These are phyloP conservation scores for Forficula auricularia DNA, from an alignment of 1,140 invertebrate species.

Conservation along the genomic window DNA sequence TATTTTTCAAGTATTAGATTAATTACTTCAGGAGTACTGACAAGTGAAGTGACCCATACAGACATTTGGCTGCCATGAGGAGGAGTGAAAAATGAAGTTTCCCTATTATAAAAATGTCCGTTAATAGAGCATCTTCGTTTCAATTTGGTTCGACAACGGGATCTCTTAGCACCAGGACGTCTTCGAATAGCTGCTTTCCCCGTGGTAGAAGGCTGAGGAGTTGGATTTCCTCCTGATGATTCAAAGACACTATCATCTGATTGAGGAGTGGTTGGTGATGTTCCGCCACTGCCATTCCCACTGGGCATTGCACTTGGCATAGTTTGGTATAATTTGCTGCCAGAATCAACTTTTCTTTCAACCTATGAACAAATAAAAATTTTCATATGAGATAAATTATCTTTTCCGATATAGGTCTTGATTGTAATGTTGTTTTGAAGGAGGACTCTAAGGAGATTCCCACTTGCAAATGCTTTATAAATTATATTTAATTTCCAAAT, in stretches of 20 bases:
- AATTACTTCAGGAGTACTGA: slow-evolving; percentile 64
- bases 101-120: slow-evolving; percentile 73
- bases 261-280: slow-evolving; percentile 1
- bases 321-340: slow-evolving; percentile 49
- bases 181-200: slow-evolving; percentile 52
- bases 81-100: slow-evolving; percentile 74
- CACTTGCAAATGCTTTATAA: too few relatives aligned
- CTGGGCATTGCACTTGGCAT: slow-evolving; percentile 43
- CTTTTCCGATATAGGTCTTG: too few relatives aligned
- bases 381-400: too few relatives aligned
- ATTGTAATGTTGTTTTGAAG: too few relatives aligned
- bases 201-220: slow-evolving; percentile 23
- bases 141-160: slow-evolving; percentile 38
- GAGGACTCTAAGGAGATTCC: too few relatives aligned
- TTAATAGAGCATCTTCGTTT: slow-evolving; percentile 70
- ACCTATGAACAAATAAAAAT: slow-evolving; percentile 23
- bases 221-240: too few relatives aligned
- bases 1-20: slow-evolving; percentile 74
- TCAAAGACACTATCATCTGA: too few relatives aligned
- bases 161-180: slow-evolving; percentile 34
- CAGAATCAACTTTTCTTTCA: slow-evolving; percentile 42
- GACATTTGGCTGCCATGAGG: slow-evolving; percentile 69
- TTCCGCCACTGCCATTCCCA: slow-evolving; percentile 6
- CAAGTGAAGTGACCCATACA: slow-evolving; percentile 66
- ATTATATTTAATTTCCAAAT: too few relatives aligned